Percentiles rank a stretch among this genome's conserved stretches.
These are phyloP conservation scores for Odontesthes bonariensis DNA, from an alignment of 2,113 vertebrate species.

Conservation along the genomic window DNA sequence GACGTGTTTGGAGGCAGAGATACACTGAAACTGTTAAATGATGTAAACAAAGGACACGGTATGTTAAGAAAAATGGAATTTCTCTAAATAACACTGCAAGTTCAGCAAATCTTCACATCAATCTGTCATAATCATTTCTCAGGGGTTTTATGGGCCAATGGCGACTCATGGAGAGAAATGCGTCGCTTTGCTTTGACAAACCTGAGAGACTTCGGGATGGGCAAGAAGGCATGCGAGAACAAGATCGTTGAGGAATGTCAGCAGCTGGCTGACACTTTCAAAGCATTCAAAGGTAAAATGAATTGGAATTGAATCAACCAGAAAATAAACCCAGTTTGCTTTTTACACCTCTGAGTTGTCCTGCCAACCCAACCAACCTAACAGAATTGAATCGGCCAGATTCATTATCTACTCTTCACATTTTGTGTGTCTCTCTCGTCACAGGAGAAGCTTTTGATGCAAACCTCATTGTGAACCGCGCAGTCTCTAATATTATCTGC, in stretches of 20 bases:
- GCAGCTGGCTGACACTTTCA: constrained; percentile 33
- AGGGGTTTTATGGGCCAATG: constrained; percentile 54
- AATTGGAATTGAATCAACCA: no score
- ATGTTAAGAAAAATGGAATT: not conserved
- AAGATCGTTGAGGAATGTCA: constrained; percentile 59
- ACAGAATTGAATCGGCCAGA: no score
- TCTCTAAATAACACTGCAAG: no score
- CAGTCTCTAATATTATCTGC: constrained; percentile 60
- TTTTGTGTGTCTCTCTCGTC: not conserved
- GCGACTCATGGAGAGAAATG: constrained; percentile 67
- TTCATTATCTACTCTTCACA: not conserved
- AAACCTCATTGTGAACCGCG: fast-evolving
- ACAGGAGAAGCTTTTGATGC: constrained; percentile 8
- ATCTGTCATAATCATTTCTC: no score
- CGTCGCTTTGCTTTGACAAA: constrained; percentile 55
- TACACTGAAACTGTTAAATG: not conserved
- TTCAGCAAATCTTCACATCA: no score
- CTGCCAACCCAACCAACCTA: no score
- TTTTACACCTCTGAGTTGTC: no score
- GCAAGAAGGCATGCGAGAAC: constrained; percentile 56
- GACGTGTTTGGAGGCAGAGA: constrained; percentile 1
- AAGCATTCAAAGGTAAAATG: constrained; percentile 30
- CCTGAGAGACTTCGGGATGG: constrained; percentile 71
- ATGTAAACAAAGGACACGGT: not conserved
- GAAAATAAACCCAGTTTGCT: no score